Evolutionary conservation across 53 echinoderm and acorn worm species (phyloP).

Genomic region (Apostichopus leukothele): DNA sequence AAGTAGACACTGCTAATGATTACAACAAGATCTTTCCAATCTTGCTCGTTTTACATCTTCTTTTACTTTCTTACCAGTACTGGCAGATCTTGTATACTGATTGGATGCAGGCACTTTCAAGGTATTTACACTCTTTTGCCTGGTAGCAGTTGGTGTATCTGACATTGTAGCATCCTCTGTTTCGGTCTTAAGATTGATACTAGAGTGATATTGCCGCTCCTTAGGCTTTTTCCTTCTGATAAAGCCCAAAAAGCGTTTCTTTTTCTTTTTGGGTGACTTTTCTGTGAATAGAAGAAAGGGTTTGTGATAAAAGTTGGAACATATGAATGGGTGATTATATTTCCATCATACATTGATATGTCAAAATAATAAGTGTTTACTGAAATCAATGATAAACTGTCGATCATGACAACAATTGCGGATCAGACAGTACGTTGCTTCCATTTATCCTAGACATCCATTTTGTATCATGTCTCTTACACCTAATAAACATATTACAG

Average conservation of each 20-base stretch:
- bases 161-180: slow-evolving; percentile 26
- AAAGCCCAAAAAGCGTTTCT: slow-evolving; percentile 40
- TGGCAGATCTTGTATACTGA: slow-evolving; percentile 50
- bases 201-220: slow-evolving; percentile 44
- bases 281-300: background rate
- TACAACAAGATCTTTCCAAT: too few relatives aligned
- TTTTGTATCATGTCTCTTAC: too few relatives aligned
- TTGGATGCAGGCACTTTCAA: slow-evolving; percentile 46
- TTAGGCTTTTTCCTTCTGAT: slow-evolving; percentile 28
- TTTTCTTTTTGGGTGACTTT: slow-evolving; percentile 45
- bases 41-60: too few relatives aligned
- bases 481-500: too few relatives aligned
- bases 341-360: too few relatives aligned
- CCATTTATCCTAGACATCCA: too few relatives aligned
- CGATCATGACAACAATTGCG: too few relatives aligned
- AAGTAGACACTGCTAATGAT: too few relatives aligned
- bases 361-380: too few relatives aligned
- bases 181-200: slow-evolving; percentile 36
- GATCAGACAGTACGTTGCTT: too few relatives aligned
- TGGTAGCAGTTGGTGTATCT: slow-evolving; percentile 16
- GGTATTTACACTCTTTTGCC: slow-evolving; percentile 21
- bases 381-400: too few relatives aligned
- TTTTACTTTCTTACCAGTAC: background rate
- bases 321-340: too few relatives aligned
- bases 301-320: background rate